Conservation (phyloP, 2,113 vertebrate genomes). For the Forbesichthys agassizii region DNA sequence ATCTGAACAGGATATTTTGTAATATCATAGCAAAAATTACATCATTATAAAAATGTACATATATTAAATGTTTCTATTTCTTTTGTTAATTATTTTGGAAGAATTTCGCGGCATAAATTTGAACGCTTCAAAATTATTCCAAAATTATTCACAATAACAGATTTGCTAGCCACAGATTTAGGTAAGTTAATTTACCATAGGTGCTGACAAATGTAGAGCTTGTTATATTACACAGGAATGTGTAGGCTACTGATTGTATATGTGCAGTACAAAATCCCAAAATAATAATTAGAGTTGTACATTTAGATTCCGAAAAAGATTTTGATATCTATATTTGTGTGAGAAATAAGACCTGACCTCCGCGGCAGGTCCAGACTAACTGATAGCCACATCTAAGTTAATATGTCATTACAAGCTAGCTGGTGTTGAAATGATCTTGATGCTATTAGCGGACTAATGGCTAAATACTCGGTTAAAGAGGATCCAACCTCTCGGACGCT, state of each 20-base stretch:
- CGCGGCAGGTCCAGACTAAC: conserved; percentile 56
- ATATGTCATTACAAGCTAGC: conserved; percentile 70
- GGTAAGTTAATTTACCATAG: not conserved
- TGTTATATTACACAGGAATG: not conserved
- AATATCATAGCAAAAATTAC: too few relatives aligned
- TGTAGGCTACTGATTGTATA: not conserved
- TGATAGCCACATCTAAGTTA: conserved; percentile 57
- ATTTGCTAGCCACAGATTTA: not conserved
- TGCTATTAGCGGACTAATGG: conserved; percentile 69
- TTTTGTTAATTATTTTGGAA: too few relatives aligned
- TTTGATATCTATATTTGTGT: conserved; percentile 32
- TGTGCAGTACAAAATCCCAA: conserved; percentile 2
- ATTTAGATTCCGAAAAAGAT: conserved; percentile 39
- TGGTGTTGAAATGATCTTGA: conserved; percentile 59
- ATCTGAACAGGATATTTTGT: too few relatives aligned
- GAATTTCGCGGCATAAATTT: too few relatives aligned
- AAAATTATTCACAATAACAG: too few relatives aligned
- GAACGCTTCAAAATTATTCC: too few relatives aligned
- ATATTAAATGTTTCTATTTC: too few relatives aligned
- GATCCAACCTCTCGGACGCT: conserved; percentile 53
- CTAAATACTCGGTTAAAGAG: conserved; percentile 68
- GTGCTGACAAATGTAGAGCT: not conserved
- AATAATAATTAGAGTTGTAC: conserved; percentile 26
- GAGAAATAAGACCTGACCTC: conserved; percentile 61
- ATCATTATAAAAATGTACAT: too few relatives aligned